phyloP scores from a whole-genome alignment of 2,888 invertebrate genomes.

The Lepeophtheirus nordmannii region DNA sequence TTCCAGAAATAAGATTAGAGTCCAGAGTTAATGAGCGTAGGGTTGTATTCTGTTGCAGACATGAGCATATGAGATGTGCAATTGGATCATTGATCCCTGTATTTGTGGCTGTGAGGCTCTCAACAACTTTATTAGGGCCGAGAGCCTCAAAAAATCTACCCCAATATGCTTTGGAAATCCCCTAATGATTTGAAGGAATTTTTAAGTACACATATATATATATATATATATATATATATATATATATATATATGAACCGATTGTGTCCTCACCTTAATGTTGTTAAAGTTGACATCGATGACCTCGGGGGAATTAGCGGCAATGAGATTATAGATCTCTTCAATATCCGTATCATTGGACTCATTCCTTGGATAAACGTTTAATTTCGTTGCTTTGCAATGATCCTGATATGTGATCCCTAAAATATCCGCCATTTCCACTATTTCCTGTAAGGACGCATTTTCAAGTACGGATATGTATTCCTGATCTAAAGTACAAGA shows the following conservation, averaged over 20 bases:
- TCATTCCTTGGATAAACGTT: background rate
- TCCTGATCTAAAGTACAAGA: background rate
- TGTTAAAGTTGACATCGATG: conserved; percentile 13
- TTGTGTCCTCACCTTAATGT: conserved; percentile 5
- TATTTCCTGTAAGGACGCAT: background rate
- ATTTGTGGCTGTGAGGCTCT: conserved; percentile 14
- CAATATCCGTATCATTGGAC: background rate
- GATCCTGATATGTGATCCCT: background rate
- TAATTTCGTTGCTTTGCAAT: background rate
- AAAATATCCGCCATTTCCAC: conserved; percentile 10
- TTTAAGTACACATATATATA: no score
- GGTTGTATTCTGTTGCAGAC: background rate
- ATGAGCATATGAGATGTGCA: background rate
- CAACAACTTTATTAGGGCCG: background rate
- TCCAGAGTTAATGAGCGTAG: conserved; percentile 3
- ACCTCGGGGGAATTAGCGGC: background rate
- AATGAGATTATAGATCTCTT: conserved; percentile 3
- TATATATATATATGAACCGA: no score
- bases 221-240: no score
- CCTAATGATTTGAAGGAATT: background rate
- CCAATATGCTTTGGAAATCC: background rate
- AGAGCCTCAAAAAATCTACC: background rate
- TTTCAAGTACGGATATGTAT: background rate
- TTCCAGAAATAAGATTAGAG: conserved; percentile 5
- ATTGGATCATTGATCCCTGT: conserved; percentile 2